Percentiles rank a stretch among this genome's conserved stretches.
phyloP scores from a whole-genome alignment of 2,888 invertebrate genomes.

The Macaria liturata region DNA sequence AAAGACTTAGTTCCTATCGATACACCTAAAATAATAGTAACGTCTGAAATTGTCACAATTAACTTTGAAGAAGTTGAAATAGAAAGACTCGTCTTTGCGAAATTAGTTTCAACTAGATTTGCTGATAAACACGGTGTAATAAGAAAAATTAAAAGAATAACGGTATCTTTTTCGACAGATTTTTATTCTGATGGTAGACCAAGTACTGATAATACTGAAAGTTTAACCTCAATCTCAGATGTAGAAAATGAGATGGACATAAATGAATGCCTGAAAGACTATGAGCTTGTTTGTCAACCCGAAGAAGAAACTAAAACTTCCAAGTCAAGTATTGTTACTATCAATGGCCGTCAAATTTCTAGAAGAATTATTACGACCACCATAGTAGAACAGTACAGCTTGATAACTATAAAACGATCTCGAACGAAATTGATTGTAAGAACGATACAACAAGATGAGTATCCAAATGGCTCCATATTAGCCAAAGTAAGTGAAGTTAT shows the following conservation, averaged over 20 bases:
- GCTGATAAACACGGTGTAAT: slow-evolving; percentile 17
- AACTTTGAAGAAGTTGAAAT: slow-evolving; percentile 11
- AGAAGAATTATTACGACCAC: slow-evolving; percentile 9
- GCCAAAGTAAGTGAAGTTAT: slow-evolving; percentile 15
- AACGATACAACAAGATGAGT: slow-evolving; percentile 13
- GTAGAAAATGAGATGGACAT: slow-evolving; percentile 12
- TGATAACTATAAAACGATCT: slow-evolving; percentile 11
- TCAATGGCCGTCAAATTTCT: slow-evolving; percentile 5
- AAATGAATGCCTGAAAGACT: slow-evolving; percentile 12
- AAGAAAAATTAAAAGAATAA: slow-evolving; percentile 17
- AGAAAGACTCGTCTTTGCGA: slow-evolving; percentile 16
- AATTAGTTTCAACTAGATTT: slow-evolving; percentile 16
- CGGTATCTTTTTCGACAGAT: slow-evolving; percentile 16
- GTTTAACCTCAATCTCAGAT: slow-evolving; percentile 13
- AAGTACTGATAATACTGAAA: slow-evolving; percentile 9
- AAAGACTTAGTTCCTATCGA: slow-evolving; percentile 14
- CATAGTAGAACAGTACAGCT: slow-evolving; percentile 9
- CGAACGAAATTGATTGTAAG: not conserved
- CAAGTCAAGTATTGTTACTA: not conserved
- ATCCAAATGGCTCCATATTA: slow-evolving; percentile 21
- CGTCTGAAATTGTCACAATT: slow-evolving; percentile 13
- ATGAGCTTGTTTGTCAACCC: slow-evolving; percentile 7
- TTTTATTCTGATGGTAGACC: slow-evolving; percentile 13
- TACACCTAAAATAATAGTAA: slow-evolving; percentile 9
- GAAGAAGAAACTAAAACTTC: slow-evolving; percentile 21